Evolutionary conservation across 1,140 invertebrate species (phyloP).

Genomic region (Megalonaias nervosa): DNA sequence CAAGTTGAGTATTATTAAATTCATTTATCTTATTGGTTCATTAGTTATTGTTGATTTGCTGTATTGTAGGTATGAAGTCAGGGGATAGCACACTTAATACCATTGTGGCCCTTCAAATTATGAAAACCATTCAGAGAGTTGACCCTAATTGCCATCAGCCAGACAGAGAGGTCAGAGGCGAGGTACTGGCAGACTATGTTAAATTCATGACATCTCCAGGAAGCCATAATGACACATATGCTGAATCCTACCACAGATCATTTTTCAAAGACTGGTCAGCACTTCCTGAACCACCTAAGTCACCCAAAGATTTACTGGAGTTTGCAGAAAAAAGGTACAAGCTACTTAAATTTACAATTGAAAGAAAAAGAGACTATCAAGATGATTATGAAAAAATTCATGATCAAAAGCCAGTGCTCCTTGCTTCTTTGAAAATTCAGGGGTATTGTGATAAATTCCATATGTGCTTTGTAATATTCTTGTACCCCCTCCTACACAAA

Average conservation of each 20-base stretch:
- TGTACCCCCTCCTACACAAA: no score
- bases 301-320: constrained; percentile 45
- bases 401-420: no score
- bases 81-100: constrained; percentile 65
- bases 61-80: constrained; percentile 58
- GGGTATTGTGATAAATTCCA: no score
- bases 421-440: no score
- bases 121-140: constrained; percentile 49
- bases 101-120: constrained; percentile 49
- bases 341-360: neutral
- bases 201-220: constrained; percentile 65
- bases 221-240: constrained; percentile 62
- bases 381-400: neutral
- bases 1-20: no score
- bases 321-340: constrained; percentile 58
- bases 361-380: neutral
- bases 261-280: constrained; percentile 64
- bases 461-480: no score
- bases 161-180: constrained; percentile 43
- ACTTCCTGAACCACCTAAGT: constrained; percentile 28
- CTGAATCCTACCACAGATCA: constrained; percentile 60
- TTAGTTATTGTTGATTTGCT: neutral
- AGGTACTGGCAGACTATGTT: constrained; percentile 60
- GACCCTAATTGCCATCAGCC: constrained; percentile 44
- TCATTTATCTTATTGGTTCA: no score